A percentile compares a stretch with the other conserved stretches of the same genome.
phyloP scores from a whole-genome alignment of 30 jellyfish, hydroid and myxozoan species.

The Chironex yamaguchii region DNA sequence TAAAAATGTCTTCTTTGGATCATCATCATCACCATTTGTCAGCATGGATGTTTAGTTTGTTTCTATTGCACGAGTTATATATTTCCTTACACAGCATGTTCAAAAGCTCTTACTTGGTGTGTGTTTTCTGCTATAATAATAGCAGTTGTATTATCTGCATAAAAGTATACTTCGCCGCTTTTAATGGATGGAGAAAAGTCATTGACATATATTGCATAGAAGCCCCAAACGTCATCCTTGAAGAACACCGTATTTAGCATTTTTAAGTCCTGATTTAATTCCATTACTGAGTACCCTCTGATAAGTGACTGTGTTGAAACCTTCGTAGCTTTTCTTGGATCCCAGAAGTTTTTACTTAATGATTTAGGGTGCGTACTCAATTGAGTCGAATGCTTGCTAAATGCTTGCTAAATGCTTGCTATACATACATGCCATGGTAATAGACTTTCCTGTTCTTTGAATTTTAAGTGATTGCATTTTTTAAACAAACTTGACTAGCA shows the following conservation, averaged over 20 bases:
- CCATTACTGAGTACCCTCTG: constrained; percentile 16
- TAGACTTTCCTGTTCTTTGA: too few species aligned
- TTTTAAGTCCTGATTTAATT: constrained; percentile 19
- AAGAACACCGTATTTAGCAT: constrained; percentile 51
- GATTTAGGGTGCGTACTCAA: too few species aligned
- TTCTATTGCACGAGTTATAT: constrained; percentile 1
- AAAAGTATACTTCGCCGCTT: constrained; percentile 29
- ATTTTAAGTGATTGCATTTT: too few species aligned
- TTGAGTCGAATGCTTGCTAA: too few species aligned
- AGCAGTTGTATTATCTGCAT: constrained; percentile 43
- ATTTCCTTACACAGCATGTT: not conserved
- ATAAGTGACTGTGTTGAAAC: too few species aligned
- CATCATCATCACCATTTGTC: not conserved
- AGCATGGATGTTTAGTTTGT: not conserved
- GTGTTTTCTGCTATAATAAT: constrained; percentile 12
- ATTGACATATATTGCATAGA: constrained; percentile 36
- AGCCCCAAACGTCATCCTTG: constrained; percentile 44
- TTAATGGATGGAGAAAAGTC: constrained; percentile 50
- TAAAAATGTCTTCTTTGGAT: not conserved
- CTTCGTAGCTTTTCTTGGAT: too few species aligned
- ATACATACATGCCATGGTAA: too few species aligned
- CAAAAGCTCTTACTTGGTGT: not conserved
- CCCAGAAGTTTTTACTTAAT: too few species aligned
- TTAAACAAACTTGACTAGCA: too few species aligned
- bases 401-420: too few species aligned